Evolutionary conservation across 1,140 invertebrate genomes (phyloP), one percentile per base, ranked within the genome.

Genomic region (Tetramorium alpestre): DNA sequence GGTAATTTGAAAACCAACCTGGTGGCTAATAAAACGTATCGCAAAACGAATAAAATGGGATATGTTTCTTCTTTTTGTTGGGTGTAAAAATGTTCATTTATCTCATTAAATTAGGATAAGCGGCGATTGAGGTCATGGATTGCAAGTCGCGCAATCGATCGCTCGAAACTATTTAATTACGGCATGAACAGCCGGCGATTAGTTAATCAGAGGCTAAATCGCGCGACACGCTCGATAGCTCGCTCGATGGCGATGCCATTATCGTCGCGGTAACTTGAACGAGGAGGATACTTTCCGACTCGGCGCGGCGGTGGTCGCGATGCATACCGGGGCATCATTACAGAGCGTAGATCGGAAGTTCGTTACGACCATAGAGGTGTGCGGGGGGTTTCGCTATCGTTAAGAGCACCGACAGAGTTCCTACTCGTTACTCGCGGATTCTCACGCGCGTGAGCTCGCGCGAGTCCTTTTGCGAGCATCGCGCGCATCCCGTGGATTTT

Each of bases 401-500:
- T 75, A 44, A 76, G 51, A 38, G 16, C 13, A n/a, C 10, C 69
- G 22, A 16, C 10, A 18, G 44, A 6, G 13, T 47, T 18, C 25
- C 13, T 25, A 25, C 67, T 86, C 47, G 49, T 84, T 69, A 81
- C 58, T 65, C 73, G 47, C 54, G 51, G 18, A 25, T 54, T 47
- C 54, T 41, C 28, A 60, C 47, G 47, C 18, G 11, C 80, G 67
- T 33, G 33, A 33, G 33, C 18, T 51, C n/a, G 25, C 47, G 49
- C 60, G 38, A 64, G 11, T 77, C 33, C 38, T 25, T 81, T 86
- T 75, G 72, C 85, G 28, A 54, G 75, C 28, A 16, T n/a, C 65
- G 51, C 49, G 28, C 28, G 67, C 54, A 41, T 25, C 13, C 18
- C 22, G 33, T 49, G 28, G 75, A 90, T 84, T 89, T 77, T 65